These are phyloP conservation scores for Pteropus rufus DNA, from an alignment of 2,797 vertebrate genomes.

Conservation along the genomic window DNA sequence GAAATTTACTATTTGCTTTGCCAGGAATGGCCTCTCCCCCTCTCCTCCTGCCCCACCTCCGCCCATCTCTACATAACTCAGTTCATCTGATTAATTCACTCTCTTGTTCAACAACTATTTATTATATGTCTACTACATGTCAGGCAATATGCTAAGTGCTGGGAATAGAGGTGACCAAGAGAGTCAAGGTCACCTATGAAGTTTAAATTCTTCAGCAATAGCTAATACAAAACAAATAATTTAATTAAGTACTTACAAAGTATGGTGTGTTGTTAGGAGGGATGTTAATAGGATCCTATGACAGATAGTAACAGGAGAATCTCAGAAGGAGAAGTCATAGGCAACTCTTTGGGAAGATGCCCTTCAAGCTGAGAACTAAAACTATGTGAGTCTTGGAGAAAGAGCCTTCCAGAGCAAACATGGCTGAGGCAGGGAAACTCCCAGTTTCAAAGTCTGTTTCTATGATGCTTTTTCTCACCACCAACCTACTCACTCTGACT, in stretches of 20 bases:
- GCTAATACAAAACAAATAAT: background rate
- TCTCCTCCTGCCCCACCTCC: background rate
- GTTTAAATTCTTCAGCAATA: background rate
- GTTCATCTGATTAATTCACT: background rate
- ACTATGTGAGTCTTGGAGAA: too few species aligned
- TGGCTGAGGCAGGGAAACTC: fast-evolving
- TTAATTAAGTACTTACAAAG: background rate
- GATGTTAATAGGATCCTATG: background rate
- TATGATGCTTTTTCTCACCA: background rate
- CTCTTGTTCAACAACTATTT: background rate
- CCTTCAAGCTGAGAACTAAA: background rate
- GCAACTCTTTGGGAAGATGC: background rate
- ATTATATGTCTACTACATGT: background rate
- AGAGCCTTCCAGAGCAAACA: background rate
- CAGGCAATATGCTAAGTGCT: background rate
- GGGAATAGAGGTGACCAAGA: background rate
- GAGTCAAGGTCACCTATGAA: background rate
- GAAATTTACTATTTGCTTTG: background rate
- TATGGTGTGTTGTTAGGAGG: background rate
- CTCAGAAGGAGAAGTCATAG: background rate
- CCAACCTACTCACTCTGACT: background rate
- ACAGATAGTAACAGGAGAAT: background rate
- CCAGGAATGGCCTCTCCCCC: background rate
- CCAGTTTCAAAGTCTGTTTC: background rate
- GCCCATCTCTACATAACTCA: background rate